Evolutionary conservation across 2,113 vertebrate genomes (phyloP), one percentile per base, ranked within the genome.

Genomic region (Silurus asotus): DNA sequence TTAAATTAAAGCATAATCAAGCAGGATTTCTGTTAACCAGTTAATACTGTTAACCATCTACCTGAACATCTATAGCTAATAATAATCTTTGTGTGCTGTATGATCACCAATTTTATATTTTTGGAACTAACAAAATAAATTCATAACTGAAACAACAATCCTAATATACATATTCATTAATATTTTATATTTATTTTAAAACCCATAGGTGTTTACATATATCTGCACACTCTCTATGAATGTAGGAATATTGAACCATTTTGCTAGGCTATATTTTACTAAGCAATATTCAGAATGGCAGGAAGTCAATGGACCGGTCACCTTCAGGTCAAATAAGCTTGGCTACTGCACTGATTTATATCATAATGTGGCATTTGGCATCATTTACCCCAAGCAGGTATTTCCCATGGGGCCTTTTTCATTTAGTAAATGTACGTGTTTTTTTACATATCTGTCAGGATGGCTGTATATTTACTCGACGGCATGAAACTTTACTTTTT

Each of bases 251-350:
- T 81, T 28, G 55, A 37, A 51, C 13, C 10, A 49, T 49, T 72
- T 51, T 25, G 23, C 58, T 49, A 62, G 48, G 28, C 19, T 4
- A 11, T 84, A 78, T 53, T 83, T 83, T 81, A 84, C 74, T 65
- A 90, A 87, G 88, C 88, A 87, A 91, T 92, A 93, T 93, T 91
- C 93, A 93, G 90, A 93, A 91, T 91, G 90, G 90, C 92, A 93
- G 93, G 89, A 91, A 93, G 91, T 93, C 94, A 94, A 94, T 95
- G 93, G 93, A 94, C 93, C 79, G 5, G 84, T 90, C 90, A 92
- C 93, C 94, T 94, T 93, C 80, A 83, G 93, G 93, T 94, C 92
- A 93, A 86, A 48, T 80, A 72, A 88, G 88, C 88, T 74, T 90
- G 90, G 84, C 91, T 92, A 87, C 48, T 28, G 82, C 78, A 86